Evolutionary conservation across 2,113 vertebrate genomes (phyloP).

Genomic region (Eurypyga helias): DNA sequence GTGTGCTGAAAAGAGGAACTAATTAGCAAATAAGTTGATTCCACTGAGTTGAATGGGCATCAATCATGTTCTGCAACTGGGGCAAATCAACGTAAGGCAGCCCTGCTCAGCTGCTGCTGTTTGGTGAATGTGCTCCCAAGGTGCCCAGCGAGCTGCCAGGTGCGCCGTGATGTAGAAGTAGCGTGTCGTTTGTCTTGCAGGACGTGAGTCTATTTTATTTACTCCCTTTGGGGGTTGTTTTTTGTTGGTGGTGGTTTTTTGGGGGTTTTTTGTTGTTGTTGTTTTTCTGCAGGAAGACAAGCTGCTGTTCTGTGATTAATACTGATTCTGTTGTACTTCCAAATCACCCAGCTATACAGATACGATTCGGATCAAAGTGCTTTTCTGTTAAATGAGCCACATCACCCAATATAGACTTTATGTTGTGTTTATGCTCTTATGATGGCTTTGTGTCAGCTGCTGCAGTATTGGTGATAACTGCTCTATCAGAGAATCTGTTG

Average conservation of each 20-base stretch:
- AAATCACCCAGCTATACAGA: not conserved
- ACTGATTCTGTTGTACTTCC: not conserved
- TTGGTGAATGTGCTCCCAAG: not conserved
- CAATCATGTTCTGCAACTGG: not conserved
- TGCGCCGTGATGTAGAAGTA: fast-evolving
- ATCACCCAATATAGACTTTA: not conserved
- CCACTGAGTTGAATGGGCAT: not conserved
- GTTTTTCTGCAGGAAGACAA: not conserved
- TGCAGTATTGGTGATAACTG: not conserved
- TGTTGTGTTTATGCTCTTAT: not conserved
- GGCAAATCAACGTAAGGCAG: fast-evolving
- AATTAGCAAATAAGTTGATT: not conserved
- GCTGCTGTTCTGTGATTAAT: not conserved
- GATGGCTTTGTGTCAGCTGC: not conserved
- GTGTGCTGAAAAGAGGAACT: not conserved
- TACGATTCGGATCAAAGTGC: not conserved
- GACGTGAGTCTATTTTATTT: not conserved
- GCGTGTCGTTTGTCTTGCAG: fast-evolving
- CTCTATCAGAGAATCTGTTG: not conserved
- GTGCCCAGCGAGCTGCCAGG: not conserved
- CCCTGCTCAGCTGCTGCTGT: not conserved
- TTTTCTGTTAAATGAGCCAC: not conserved
- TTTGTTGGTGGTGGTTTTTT: too few relatives aligned
- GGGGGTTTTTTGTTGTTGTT: not conserved
- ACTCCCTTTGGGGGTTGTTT: not conserved